Percentiles rank a stretch among this genome's conserved stretches.
phyloP scores from a whole-genome alignment of 2,797 vertebrate species.

The Streptopelia turtur region DNA sequence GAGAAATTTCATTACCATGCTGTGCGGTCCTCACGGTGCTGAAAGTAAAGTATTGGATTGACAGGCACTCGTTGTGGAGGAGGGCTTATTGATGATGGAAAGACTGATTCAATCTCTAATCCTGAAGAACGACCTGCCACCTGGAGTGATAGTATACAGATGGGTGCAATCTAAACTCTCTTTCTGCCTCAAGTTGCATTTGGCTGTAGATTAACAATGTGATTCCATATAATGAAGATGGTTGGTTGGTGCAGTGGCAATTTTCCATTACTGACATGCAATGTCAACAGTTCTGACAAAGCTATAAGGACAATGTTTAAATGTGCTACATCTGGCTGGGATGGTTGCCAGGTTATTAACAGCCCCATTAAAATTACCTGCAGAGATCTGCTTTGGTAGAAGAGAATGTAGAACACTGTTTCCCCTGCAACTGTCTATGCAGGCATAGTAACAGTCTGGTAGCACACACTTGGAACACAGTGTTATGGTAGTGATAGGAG shows the following conservation, averaged over 20 bases:
- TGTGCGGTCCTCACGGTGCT: conserved; percentile 58
- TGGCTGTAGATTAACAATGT: conserved; percentile 74
- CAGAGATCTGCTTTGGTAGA: conserved; percentile 36
- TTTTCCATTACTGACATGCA: conserved; percentile 72
- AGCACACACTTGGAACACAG: background rate
- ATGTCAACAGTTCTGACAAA: conserved; percentile 72
- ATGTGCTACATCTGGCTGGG: conserved; percentile 74
- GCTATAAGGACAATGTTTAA: conserved; percentile 67
- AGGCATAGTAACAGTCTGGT: background rate
- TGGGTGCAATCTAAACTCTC: conserved; percentile 74
- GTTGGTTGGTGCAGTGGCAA: conserved; percentile 71
- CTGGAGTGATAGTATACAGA: conserved; percentile 75
- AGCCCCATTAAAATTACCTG: conserved; percentile 75
- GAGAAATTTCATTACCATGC: conserved; percentile 75
- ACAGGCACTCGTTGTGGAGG: conserved; percentile 67
- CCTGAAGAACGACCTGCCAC: conserved; percentile 78
- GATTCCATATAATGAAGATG: conserved; percentile 75
- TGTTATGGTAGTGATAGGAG: background rate
- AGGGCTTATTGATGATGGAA: conserved; percentile 74
- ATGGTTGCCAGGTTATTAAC: conserved; percentile 70
- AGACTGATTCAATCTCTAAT: conserved; percentile 78
- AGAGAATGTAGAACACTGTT: background rate
- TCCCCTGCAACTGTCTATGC: background rate
- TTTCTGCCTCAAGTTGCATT: conserved; percentile 68
- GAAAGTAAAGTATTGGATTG: conserved; percentile 75